Evolutionary conservation across 2,888 invertebrate species (phyloP).

Genomic region (Gryllus longicercus): DNA sequence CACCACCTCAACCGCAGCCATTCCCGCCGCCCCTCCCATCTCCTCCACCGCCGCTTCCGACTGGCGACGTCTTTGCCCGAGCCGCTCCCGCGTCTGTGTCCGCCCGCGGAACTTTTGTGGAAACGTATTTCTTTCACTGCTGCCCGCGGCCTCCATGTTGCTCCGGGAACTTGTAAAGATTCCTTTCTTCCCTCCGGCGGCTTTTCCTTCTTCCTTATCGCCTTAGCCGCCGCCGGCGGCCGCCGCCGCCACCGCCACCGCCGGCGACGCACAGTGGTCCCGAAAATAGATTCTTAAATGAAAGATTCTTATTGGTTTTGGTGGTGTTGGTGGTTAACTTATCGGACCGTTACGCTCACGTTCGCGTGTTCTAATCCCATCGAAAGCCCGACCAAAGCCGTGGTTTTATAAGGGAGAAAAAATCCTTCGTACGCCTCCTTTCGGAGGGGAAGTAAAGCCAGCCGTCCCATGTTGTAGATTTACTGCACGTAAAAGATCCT

Average conservation of each 20-base stretch:
- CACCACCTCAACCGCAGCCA: background rate
- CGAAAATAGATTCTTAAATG: too few species aligned
- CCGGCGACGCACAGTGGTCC: background rate
- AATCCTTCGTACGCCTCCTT: too few species aligned
- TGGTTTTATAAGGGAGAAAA: too few species aligned
- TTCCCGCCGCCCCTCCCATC: background rate
- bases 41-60: background rate
- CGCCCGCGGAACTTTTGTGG: constrained; percentile 9
- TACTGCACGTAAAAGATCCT: too few species aligned
- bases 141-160: background rate
- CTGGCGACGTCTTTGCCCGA: background rate
- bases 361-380: too few species aligned
- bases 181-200: constrained; percentile 6
- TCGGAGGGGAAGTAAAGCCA: too few species aligned
- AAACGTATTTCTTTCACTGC: background rate
- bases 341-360: too few species aligned
- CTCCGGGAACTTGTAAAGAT: constrained; percentile 17
- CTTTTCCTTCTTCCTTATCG: constrained; percentile 17
- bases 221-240: background rate
- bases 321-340: too few species aligned
- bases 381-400: too few species aligned
- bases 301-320: too few species aligned
- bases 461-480: too few species aligned
- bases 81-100: background rate
- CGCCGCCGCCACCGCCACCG: background rate